Conservation (phyloP, 2,113 vertebrate species). For the Gila orcuttii region DNA sequence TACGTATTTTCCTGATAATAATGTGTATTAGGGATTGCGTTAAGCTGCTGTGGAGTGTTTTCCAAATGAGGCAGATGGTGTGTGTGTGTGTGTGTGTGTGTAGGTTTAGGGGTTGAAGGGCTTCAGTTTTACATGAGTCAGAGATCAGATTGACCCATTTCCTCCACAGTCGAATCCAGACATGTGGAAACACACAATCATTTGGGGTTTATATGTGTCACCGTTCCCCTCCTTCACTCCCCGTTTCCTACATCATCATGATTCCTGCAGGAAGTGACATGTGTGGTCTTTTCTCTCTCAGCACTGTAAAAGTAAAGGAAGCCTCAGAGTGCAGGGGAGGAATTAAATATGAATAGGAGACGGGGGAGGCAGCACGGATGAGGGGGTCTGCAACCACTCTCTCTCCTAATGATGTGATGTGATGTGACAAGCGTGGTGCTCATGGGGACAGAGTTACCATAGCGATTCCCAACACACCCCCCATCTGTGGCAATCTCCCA, state of each 20-base stretch:
- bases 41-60: conserved; percentile 43
- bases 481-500: conserved; percentile 36
- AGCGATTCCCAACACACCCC: conserved; percentile 49
- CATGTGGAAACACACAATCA: conserved; percentile 26
- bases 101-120: conserved; percentile 27
- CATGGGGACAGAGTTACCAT: conserved; percentile 51
- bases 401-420: conserved; percentile 45
- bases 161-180: conserved; percentile 12
- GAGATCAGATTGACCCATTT: conserved; percentile 50
- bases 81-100: conserved; percentile 15
- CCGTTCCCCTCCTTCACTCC: neutral
- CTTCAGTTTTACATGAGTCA: conserved; percentile 37
- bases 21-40: conserved; percentile 43
- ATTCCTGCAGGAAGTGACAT: conserved; percentile 51
- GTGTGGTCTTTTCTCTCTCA: conserved; percentile 43
- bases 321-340: conserved; percentile 28
- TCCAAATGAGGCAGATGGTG: conserved; percentile 46
- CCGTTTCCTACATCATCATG: conserved; percentile 38
- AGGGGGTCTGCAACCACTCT: conserved; percentile 38
- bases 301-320: conserved; percentile 38
- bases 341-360: conserved; percentile 45
- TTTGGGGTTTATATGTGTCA: conserved; percentile 12
- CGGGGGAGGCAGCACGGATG: conserved; percentile 35
- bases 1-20: conserved; percentile 30
- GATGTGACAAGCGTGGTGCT: conserved; percentile 45